phyloP scores from a whole-genome alignment of 2,113 vertebrate genomes.

The Lucifuga dentata region DNA sequence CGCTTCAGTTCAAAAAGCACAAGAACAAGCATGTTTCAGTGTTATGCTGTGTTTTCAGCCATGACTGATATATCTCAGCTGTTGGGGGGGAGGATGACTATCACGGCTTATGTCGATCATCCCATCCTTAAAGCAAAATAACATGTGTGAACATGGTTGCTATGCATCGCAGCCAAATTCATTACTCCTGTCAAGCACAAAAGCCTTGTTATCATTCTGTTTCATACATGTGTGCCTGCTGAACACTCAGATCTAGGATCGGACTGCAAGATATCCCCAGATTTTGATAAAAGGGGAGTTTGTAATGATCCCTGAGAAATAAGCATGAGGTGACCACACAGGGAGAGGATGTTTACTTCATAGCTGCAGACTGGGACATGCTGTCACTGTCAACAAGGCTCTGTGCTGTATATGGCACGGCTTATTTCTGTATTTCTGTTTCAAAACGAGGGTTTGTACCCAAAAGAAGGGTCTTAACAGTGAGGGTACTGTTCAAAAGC shows the following conservation, averaged over 20 bases:
- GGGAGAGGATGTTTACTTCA: slow-evolving; percentile 70
- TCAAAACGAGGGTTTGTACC: slow-evolving; percentile 57
- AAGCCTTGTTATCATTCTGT: slow-evolving; percentile 2
- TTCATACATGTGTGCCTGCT: neutral
- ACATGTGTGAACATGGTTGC: slow-evolving; percentile 50
- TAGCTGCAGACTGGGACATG: slow-evolving; percentile 29
- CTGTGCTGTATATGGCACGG: slow-evolving; percentile 37
- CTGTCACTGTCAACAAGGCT: slow-evolving; percentile 57
- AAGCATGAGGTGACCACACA: slow-evolving; percentile 34
- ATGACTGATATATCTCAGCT: slow-evolving; percentile 1
- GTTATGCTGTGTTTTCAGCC: neutral
- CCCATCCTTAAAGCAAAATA: slow-evolving; percentile 24
- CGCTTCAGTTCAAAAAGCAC: neutral
- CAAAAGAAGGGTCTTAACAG: slow-evolving; percentile 53
- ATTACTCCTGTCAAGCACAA: slow-evolving; percentile 18
- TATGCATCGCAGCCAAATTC: slow-evolving; percentile 38
- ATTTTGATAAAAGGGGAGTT: slow-evolving; percentile 31
- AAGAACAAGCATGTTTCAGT: neutral
- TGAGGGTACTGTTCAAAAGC: slow-evolving; percentile 72
- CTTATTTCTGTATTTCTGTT: slow-evolving; percentile 54
- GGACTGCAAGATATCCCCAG: slow-evolving; percentile 18
- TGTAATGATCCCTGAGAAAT: slow-evolving; percentile 15
- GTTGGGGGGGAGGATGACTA: slow-evolving; percentile 26
- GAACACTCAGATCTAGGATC: neutral
- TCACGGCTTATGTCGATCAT: neutral